These are phyloP conservation scores for Drosophila malerkotliana DNA, from an alignment of 1,140 invertebrate species.

Conservation along the genomic window DNA sequence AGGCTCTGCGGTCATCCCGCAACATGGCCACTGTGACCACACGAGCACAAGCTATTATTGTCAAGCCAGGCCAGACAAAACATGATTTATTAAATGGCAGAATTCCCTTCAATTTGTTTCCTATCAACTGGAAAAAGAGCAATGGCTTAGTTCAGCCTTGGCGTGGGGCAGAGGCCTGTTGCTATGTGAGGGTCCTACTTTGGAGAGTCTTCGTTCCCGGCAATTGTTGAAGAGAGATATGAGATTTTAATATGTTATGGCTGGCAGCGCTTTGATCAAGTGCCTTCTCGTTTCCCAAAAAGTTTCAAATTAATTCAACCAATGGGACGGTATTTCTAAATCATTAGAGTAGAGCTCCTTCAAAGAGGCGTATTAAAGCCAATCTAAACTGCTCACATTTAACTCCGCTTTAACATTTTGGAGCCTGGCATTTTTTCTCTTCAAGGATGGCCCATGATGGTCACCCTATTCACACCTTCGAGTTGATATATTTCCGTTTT, in stretches of 20 bases:
- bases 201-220: constrained; percentile 23
- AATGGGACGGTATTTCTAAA: neutral
- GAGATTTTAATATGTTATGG: constrained; percentile 70
- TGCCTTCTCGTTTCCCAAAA: neutral
- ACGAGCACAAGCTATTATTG: constrained; percentile 79
- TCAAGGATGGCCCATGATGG: constrained; percentile 36
- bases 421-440: neutral
- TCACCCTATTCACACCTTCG: constrained; percentile 66
- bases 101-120: constrained; percentile 82
- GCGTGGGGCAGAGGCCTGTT: neutral
- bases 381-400: too few species aligned
- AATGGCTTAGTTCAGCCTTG: constrained; percentile 28
- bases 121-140: constrained; percentile 80
- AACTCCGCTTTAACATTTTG: constrained; percentile 4
- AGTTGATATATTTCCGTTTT: constrained; percentile 63
- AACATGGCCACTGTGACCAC: constrained; percentile 68
- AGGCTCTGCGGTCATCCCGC: constrained; percentile 49
- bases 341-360: too few species aligned
- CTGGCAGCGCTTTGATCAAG: constrained; percentile 49
- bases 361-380: too few species aligned
- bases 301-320: constrained; percentile 17
- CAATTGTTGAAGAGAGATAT: constrained; percentile 63
- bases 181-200: constrained; percentile 7
- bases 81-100: constrained; percentile 82
- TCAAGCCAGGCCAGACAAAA: constrained; percentile 79